Base-by-base conservation (phyloP, 2,113 vertebrate species). In the Epinephelus moara region DNA sequence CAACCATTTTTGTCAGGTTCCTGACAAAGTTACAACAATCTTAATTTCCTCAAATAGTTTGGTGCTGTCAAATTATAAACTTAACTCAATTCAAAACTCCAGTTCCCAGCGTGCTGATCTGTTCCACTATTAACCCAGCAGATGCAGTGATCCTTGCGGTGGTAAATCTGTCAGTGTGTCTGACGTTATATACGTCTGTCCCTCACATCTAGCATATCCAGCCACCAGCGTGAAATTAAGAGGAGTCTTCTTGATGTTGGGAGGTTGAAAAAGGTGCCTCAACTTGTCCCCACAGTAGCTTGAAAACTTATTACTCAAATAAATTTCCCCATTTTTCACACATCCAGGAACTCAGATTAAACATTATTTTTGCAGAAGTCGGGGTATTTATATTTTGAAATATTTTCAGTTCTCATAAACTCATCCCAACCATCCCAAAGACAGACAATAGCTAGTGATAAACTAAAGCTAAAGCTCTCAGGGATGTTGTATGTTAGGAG, bases 151-250 rank as follows among this genome's bases (percentile, higher is more conserved):
- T 85, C 75, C 56, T 66, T 7, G 9, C 40, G 12, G 72, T 81
- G 75, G 78, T 94, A 86, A 94, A 93, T 89, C 92, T 88, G 84
- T 87, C 90, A 87, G 30, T 57, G 59, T 37, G 23, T 87, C 82
- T 70, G 57, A 60, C 2, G 64, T 89, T 88, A 85, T 86, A 88
- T 88, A 83, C 23, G 27, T 79, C 73, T 72, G 74, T 77, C 86
- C 13, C 23, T 61, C 55, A 62, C 90, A 47, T 84, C 75, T 56
- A 84, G 66, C 77, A 84, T 86, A 76, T 88, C 59, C 80, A 89
- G 82, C 73, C 80, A 67, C 77, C 18, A 63, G 83, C 68, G 53
- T 92, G 90, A 93, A 89, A 93, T 91, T 83, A 75, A 66, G 37
- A 81, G 83, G 81, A 90, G 80, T 59, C 83, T 75, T 19, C 79